These are phyloP conservation scores for Neotoma lepida DNA, from an alignment of 2,113 vertebrate genomes.

Conservation along the genomic window DNA sequence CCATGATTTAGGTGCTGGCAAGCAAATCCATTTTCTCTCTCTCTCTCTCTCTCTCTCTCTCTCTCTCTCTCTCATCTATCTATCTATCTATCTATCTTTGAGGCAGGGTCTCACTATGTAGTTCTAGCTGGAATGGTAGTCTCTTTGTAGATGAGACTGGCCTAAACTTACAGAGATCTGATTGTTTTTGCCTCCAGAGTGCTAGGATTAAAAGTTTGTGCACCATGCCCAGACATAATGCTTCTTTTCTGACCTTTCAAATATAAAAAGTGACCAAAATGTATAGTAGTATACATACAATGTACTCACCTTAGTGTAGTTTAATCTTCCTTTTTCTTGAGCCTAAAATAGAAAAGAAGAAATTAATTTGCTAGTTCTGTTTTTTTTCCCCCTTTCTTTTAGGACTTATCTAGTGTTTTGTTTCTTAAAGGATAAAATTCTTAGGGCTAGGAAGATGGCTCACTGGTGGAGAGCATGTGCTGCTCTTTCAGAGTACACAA, in stretches of 20 bases:
- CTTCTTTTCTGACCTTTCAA: constrained; percentile 52
- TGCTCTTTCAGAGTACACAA: not conserved
- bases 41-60: not conserved
- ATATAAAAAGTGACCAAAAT: constrained; percentile 2
- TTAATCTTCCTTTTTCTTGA: constrained; percentile 88
- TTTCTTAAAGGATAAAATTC: constrained; percentile 66
- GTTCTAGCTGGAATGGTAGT: not conserved
- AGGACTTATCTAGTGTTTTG: constrained; percentile 34
- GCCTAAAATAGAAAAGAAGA: constrained; percentile 86
- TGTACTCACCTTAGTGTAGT: constrained; percentile 92
- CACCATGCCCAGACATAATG: not conserved
- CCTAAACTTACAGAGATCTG: not conserved
- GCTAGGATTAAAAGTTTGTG: not conserved
- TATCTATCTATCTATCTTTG: not conserved
- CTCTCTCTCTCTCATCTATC: too few species aligned
- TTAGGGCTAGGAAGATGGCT: not conserved
- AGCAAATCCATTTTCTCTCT: not conserved
- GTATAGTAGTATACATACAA: not conserved
- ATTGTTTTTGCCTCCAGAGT: not conserved
- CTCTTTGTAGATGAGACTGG: not conserved
- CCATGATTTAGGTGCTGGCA: not conserved
- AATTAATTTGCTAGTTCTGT: constrained; percentile 10
- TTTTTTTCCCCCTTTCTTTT: not conserved
- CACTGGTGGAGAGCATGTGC: not conserved
- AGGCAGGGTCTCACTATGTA: not conserved